Evolutionary conservation across 1,140 invertebrate species (phyloP), one percentile per base, ranked within the genome.

Genomic region (Drosophila nannoptera): DNA sequence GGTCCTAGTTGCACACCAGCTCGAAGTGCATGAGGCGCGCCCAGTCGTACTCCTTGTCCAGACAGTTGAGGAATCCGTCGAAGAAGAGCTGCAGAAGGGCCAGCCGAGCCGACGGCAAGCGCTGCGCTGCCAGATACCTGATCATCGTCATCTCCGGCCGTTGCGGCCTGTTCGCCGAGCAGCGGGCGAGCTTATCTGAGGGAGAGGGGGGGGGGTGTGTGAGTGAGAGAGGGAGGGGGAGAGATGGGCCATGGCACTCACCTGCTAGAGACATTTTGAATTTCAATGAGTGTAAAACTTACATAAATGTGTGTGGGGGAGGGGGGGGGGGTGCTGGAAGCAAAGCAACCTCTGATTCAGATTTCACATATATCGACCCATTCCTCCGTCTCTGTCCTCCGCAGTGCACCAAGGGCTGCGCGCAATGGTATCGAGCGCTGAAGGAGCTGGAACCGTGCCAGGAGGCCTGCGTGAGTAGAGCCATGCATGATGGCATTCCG

Each of bases 351-450:
- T 38, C 36, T 38, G 8, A 0, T 1, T 1, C 0, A 38, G 0
- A 8, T 38, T 11, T 38, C 8, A 38, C 8, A 38, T 11, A 40
- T n/a, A 22, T 22, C 3, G 22, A 22, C 1, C n/a, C n/a, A n/a
- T n/a, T n/a, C 5, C 43, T 46, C 8, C 9, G 7, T 9, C 43
- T 11, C 43, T 46, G 4, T 9, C 16, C 12, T 12, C 3, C 61
- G 8, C 90, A 95, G 94, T 95, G 94, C 78, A 90, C 90, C 7
- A 91, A 91, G 86, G 94, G 94, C 42, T 95, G 94, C 77, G 90
- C 90, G 48, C 88, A 93, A 59, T 95, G 94, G 94, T 91, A 92
- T 74, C 90, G 90, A 59, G 93, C 93, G n/a, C 84, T 94, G 40
- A 90, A 92, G 75, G 91, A 91, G 49, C 92, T 88, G 53, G 87